Base-by-base conservation (phyloP, 92 coral and sea anemone species). In the Porites evermanni region DNA sequence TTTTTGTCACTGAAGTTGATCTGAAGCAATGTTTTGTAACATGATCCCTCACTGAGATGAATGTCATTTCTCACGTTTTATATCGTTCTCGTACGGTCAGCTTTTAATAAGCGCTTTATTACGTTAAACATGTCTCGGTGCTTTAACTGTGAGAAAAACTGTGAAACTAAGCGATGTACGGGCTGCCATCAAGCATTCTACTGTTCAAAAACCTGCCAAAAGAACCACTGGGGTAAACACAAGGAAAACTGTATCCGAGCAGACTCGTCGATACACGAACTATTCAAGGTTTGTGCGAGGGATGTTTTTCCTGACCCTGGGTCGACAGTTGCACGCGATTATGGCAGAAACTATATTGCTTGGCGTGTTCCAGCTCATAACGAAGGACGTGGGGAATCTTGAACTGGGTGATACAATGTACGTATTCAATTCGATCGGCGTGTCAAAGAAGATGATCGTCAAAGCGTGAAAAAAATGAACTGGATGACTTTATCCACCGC, bases 191-290 rank as follows among this genome's bases (percentile, higher is more conserved):
- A 86, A 18, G 86, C 79, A 19, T 47, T 10, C 12, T 89, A 89
- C 78, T 89, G 92, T 64, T 89, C 92, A 84, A 87, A 61, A 51
- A 60, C 14, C 32, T 89, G 89, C 56, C 89, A 89, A 70, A 84
- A 69, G 29, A 50, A 50, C 13, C 89, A 89, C 77, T 89, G 92
- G 92, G n/a, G 14, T n/a, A 80, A 50, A 59, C 92, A 84, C 82
- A 85, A 78, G 23, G 86, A 77, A 47, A 84, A 89, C 72, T 89
- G 92, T 74, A 47, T 89, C 47, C 85, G 89, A 59, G 60, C 86
- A 53, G 71, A 72, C 12, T 70, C 89, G 0, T 65, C 85, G 1
- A 23, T 89, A 8, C 89, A 89, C 70, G 68, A 84, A 4, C 23
- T 89, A 53, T 56, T 65, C 18, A 18, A 12, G 0, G 76, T 63